Percentiles rank a stretch among this genome's conserved stretches.
These are phyloP conservation scores for Hydropsyche betteni DNA, from an alignment of 2,888 invertebrate species.

Conservation along the genomic window DNA sequence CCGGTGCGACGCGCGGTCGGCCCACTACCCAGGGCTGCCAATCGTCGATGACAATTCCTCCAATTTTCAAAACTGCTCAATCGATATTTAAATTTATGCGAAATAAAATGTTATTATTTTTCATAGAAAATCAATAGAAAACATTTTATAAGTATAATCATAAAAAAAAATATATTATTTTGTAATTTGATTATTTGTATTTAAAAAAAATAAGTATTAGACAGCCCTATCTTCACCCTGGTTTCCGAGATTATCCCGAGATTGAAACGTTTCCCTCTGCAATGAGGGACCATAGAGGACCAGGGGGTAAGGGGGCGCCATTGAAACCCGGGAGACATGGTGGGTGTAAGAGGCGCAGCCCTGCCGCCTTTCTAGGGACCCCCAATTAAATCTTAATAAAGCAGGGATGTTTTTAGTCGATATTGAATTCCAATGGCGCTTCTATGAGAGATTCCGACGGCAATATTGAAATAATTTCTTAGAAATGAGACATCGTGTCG, in stretches of 20 bases:
- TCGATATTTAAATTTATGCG: no score
- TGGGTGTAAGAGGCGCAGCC: neutral
- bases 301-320: no score
- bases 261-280: conserved; percentile 36
- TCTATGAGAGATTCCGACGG: neutral
- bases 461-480: conserved; percentile 5
- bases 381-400: conserved; percentile 48
- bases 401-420: conserved; percentile 28
- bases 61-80: no score
- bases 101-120: no score
- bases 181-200: no score
- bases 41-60: no score
- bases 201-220: no score
- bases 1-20: neutral
- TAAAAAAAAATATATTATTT: no score
- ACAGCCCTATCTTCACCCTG: neutral
- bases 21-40: no score
- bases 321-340: neutral
- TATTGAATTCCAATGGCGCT: conserved; percentile 23
- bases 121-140: no score
- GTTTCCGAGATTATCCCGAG: conserved; percentile 36
- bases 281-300: neutral
- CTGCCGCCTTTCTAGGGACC: neutral
- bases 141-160: no score
- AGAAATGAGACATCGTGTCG: no score